phyloP scores from a whole-genome alignment of 2,888 invertebrate genomes.

The Sisyra terminalis region DNA sequence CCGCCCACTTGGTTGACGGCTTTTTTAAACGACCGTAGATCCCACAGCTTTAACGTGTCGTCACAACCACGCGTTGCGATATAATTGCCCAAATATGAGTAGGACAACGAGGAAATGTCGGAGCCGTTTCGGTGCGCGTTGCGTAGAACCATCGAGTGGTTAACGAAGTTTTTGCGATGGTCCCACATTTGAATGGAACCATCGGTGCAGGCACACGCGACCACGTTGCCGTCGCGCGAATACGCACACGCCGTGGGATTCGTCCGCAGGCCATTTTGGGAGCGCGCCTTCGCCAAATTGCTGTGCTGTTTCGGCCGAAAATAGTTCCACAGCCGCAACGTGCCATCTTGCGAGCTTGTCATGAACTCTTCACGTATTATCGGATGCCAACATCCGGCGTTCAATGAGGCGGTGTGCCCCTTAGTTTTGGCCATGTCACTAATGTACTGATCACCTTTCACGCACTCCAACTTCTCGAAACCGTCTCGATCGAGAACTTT shows the following conservation, averaged over 20 bases:
- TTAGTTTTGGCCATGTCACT: slow-evolving; percentile 86
- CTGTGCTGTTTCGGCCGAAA: slow-evolving; percentile 64
- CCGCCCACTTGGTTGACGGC: slow-evolving; percentile 50
- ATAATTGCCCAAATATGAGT: slow-evolving; percentile 70
- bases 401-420: slow-evolving; percentile 85
- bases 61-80: slow-evolving; percentile 77
- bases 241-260: slow-evolving; percentile 72
- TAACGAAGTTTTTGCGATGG: slow-evolving; percentile 77
- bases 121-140: slow-evolving; percentile 64
- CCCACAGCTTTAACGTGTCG: slow-evolving; percentile 92
- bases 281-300: slow-evolving; percentile 70
- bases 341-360: slow-evolving; percentile 88
- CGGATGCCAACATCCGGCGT: slow-evolving; percentile 89
- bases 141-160: slow-evolving; percentile 60
- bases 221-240: slow-evolving; percentile 41
- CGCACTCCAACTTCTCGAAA: slow-evolving; percentile 81
- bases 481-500: slow-evolving; percentile 92
- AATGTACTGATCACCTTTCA: slow-evolving; percentile 92
- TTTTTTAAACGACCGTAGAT: slow-evolving; percentile 65
- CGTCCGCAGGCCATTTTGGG: slow-evolving; percentile 71
- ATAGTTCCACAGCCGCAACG: slow-evolving; percentile 81
- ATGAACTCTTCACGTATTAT: slow-evolving; percentile 80
- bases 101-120: slow-evolving; percentile 71
- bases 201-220: slow-evolving; percentile 85
- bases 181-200: slow-evolving; percentile 98